phyloP scores from a whole-genome alignment of 2,113 vertebrate species.

The Orycteropus afer region DNA sequence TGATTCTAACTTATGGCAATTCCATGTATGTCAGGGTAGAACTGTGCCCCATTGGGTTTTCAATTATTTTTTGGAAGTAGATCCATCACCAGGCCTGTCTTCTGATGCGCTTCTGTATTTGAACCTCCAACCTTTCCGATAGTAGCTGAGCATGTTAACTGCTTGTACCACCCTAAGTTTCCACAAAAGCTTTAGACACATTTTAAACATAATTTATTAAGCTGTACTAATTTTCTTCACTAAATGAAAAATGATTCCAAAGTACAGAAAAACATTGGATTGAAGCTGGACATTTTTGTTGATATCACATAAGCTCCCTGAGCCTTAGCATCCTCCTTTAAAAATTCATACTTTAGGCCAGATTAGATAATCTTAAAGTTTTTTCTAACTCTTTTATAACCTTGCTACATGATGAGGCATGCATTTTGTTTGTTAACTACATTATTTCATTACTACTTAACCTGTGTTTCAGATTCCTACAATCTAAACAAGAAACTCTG shows the following conservation, averaged over 20 bases:
- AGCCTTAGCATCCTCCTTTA: neutral
- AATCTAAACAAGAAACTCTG: too few species aligned
- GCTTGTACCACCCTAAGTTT: too few species aligned
- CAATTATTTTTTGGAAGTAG: too few species aligned
- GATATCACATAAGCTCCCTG: neutral
- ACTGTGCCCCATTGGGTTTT: too few species aligned
- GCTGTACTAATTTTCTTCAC: neutral
- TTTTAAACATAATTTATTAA: neutral
- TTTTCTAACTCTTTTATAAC: neutral
- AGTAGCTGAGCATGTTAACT: too few species aligned
- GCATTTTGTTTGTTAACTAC: neutral
- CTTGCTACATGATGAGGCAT: neutral
- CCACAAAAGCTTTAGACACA: neutral
- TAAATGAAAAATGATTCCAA: neutral
- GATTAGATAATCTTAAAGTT: neutral
- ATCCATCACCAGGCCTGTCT: too few species aligned
- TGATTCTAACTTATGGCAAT: too few species aligned
- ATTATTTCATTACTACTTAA: neutral
- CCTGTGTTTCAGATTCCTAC: neutral
- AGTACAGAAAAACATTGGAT: neutral
- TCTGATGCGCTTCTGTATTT: too few species aligned
- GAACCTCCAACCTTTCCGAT: too few species aligned
- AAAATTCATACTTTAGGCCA: neutral
- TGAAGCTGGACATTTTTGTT: neutral
- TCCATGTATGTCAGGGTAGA: too few species aligned